Conservation (phyloP, 2,888 invertebrate species). For the Apodemia zela region DNA sequence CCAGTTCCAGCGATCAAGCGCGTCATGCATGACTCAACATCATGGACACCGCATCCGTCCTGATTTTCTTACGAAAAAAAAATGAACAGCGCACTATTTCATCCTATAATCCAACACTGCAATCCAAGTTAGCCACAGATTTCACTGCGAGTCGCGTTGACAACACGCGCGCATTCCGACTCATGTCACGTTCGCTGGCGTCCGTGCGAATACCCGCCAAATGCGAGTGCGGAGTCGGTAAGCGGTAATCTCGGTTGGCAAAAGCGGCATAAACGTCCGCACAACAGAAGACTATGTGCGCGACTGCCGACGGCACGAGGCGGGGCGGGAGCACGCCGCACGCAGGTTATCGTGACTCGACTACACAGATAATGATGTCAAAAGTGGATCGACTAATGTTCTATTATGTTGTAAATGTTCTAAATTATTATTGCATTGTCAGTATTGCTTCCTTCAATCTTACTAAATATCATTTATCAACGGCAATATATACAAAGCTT, state of each 20-base stretch:
- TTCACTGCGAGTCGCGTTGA: slow-evolving; percentile 59
- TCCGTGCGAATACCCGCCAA: slow-evolving; percentile 72
- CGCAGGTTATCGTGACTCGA: slow-evolving; percentile 76
- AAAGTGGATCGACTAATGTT: slow-evolving; percentile 79
- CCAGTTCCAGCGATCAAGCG: slow-evolving; percentile 72
- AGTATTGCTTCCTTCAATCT: slow-evolving; percentile 39
- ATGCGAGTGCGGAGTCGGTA: slow-evolving; percentile 50
- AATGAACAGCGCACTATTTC: slow-evolving; percentile 50
- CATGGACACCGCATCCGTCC: slow-evolving; percentile 71
- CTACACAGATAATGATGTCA: slow-evolving; percentile 79
- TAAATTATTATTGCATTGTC: slow-evolving; percentile 57
- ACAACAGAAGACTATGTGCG: slow-evolving; percentile 58
- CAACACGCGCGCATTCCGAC: slow-evolving; percentile 66
- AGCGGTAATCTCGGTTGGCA: slow-evolving; percentile 38
- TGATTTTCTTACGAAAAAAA: slow-evolving; percentile 66
- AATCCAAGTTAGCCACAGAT: slow-evolving; percentile 74
- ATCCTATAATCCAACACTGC: slow-evolving; percentile 76
- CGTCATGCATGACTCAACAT: slow-evolving; percentile 78
- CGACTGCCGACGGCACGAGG: slow-evolving; percentile 53
- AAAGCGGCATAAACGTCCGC: slow-evolving; percentile 48
- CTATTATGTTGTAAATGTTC: slow-evolving; percentile 73
- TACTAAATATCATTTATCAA: slow-evolving; percentile 25
- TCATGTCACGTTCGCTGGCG: slow-evolving; percentile 59
- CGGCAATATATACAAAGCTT: slow-evolving; percentile 45
- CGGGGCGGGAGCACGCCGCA: slow-evolving; percentile 61